phyloP scores from a whole-genome alignment of 2,113 vertebrate species.

The Poeciliopsis retropinna region DNA sequence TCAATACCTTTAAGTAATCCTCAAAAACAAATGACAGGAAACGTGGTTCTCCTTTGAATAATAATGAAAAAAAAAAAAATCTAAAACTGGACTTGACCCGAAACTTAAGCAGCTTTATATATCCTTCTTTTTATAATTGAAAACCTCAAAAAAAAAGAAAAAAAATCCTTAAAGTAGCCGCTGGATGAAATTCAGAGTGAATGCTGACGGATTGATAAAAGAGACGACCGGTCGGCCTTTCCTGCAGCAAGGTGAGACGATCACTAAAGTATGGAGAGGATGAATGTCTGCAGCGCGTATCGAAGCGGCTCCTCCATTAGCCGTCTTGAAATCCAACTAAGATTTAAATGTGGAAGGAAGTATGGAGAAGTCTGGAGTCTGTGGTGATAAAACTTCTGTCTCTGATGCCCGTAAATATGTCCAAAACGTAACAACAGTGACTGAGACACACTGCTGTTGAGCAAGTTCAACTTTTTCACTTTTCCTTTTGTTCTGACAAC shows the following conservation, averaged over 20 bases:
- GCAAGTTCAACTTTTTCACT: not conserved
- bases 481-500: not conserved
- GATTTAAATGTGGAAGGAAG: not conserved
- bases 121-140: too few relatives aligned
- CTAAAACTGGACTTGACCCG: too few relatives aligned
- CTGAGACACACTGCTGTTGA: not conserved
- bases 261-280: not conserved
- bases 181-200: slow-evolving; percentile 3
- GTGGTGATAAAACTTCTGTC: not conserved
- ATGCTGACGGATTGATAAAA: slow-evolving; percentile 6
- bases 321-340: not conserved
- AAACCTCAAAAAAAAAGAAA: not conserved
- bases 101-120: too few relatives aligned
- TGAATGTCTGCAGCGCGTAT: not conserved
- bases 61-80: too few relatives aligned
- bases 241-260: not conserved
- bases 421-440: not conserved
- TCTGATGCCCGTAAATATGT: not conserved
- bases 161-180: not conserved
- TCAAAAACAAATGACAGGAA: too few relatives aligned
- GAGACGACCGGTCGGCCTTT: slow-evolving; percentile 14
- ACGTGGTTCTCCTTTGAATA: too few relatives aligned
- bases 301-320: not conserved
- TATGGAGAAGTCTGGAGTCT: not conserved
- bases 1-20: too few relatives aligned